Evolutionary conservation across 2,888 invertebrate genomes (phyloP), one percentile per base, ranked within the genome.

Genomic region (Scrobipalpa costella): DNA sequence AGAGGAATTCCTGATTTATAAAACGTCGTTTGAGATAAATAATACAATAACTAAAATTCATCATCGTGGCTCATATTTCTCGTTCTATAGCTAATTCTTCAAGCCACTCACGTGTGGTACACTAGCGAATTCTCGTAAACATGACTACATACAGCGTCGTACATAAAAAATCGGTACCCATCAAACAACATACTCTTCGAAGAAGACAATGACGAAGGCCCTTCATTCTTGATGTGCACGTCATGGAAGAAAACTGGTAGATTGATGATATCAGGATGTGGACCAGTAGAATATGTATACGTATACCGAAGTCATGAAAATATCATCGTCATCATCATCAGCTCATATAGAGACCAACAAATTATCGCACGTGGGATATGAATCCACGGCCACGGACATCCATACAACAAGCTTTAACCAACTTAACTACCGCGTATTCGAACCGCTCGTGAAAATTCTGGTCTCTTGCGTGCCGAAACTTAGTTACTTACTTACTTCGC

Each of bases 51-150:
- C 11, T 15, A 44, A n/a, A 44, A 44, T 44, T 44, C 6, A 44
- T 1, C 15, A 44, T 15, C n/a, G n/a, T 44, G 44, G n/a, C 44
- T 15, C 44, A 44, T 44, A 44, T 44, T 15, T 44, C 27, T 3
- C 27, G 5, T 5, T 27, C 2, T 44, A 44, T 15, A 33, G 15
- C 15, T 33, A 34, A 57, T 34, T 57, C 15, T 33, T 57, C 11
- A 15, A 15, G 33, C 44, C 44, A 44, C n/a, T 15, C 2, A 44
- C 44, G 15, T 44, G 15, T 3, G n/a, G n/a, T 15, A 44, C 27
- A 27, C 44, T 44, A 44, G 44, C 44, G 15, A 15, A 44, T 44
- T 44, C 44, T 44, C 44, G 44, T 44, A 44, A 44, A 44, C 44
- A 44, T 44, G 44, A 44, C 44, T 44, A n/a, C 44, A 15, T 44